Percentiles rank a stretch among this genome's conserved stretches.
Conservation (phyloP, 1,140 invertebrate genomes). For the Pseudomyrmex sp. region DNA sequence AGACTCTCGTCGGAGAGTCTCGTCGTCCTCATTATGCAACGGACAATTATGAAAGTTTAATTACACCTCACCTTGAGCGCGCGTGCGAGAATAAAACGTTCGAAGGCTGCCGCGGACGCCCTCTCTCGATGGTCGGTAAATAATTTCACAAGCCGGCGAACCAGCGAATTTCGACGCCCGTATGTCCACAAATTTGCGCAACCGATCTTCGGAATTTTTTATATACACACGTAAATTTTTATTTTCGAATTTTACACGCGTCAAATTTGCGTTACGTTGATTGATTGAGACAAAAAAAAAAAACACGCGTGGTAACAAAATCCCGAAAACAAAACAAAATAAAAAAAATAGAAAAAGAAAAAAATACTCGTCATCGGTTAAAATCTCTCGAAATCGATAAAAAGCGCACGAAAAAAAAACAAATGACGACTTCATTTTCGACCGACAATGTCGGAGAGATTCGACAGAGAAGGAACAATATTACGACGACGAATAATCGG, state of each 20-base stretch:
- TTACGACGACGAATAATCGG: constrained; percentile 8
- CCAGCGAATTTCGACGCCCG: constrained; percentile 20
- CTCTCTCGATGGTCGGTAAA: constrained; percentile 50
- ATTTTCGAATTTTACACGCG: neutral
- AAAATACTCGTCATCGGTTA: no score
- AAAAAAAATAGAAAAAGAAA: no score
- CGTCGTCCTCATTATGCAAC: constrained; percentile 74
- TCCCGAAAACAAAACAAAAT: no score
- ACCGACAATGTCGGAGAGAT: neutral
- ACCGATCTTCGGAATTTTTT: neutral
- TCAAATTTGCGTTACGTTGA: neutral
- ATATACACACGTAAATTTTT: no score
- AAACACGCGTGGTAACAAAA: no score
- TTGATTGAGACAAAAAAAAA: constrained; percentile 1
- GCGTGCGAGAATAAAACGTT: constrained; percentile 71
- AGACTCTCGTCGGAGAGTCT: constrained; percentile 19
- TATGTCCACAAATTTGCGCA: constrained; percentile 39
- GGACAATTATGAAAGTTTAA: constrained; percentile 80
- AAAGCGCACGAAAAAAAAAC: neutral
- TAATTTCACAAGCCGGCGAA: constrained; percentile 46
- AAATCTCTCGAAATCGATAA: no score
- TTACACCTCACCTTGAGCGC: constrained; percentile 77
- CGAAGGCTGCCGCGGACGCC: constrained; percentile 67
- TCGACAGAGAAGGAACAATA: neutral
- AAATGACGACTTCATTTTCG: neutral